These are phyloP conservation scores for Andrena hattorfiana DNA, from an alignment of 2,888 invertebrate species.

Conservation along the genomic window DNA sequence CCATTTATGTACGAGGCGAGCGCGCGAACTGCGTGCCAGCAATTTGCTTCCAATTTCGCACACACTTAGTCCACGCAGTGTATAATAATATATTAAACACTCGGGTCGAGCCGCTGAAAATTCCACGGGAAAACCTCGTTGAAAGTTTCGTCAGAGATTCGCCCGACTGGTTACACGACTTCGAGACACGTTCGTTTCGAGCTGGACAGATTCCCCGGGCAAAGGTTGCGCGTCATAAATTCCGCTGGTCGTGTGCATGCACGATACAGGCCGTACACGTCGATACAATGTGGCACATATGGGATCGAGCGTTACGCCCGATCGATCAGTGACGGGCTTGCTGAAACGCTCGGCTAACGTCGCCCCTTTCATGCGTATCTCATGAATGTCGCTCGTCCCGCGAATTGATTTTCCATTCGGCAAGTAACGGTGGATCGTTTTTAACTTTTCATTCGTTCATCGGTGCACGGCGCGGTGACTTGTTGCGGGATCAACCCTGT, in stretches of 20 bases:
- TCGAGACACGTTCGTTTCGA: conserved; percentile 15
- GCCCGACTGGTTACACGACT: neutral
- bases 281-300: conserved; percentile 29
- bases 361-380: neutral
- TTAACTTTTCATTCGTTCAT: neutral
- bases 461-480: too few relatives aligned
- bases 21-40: too few relatives aligned
- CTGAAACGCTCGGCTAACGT: conserved; percentile 25
- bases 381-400: conserved; percentile 23
- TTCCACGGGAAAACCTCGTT: too few relatives aligned
- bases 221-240: conserved; percentile 28
- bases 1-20: too few relatives aligned
- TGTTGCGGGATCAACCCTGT: too few relatives aligned
- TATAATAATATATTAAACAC: too few relatives aligned
- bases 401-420: conserved; percentile 6
- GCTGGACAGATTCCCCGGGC: conserved; percentile 8
- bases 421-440: neutral
- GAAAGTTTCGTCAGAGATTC: neutral
- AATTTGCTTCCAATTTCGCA: too few relatives aligned
- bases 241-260: conserved; percentile 3
- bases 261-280: conserved; percentile 17
- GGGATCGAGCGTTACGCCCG: conserved; percentile 31
- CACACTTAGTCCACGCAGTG: too few relatives aligned
- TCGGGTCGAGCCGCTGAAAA: too few relatives aligned
- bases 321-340: conserved; percentile 45